A percentile compares a stretch with the other conserved stretches of the same genome.
These are phyloP conservation scores for Siniperca undulata DNA, from an alignment of 2,797 vertebrate genomes.

Conservation along the genomic window DNA sequence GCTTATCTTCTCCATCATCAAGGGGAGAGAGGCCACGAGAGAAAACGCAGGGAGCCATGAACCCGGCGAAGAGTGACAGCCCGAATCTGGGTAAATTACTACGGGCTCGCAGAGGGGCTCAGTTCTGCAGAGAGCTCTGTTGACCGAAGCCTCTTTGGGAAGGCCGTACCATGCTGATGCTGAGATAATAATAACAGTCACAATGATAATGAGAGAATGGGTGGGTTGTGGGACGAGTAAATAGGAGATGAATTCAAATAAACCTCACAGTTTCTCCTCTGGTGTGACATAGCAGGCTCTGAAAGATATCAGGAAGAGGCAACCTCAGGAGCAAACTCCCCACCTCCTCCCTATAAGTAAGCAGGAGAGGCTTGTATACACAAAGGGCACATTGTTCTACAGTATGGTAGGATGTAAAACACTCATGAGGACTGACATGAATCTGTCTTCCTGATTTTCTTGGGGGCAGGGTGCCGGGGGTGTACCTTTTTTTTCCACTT, in stretches of 20 bases:
- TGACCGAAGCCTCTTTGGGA: conserved; percentile 52
- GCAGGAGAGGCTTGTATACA: conserved; percentile 41
- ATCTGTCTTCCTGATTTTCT: conserved; percentile 73
- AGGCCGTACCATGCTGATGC: conserved; percentile 38
- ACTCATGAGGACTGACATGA: conserved; percentile 72
- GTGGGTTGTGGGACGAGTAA: conserved; percentile 19
- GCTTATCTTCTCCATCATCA: conserved; percentile 79
- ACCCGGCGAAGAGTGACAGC: conserved; percentile 69
- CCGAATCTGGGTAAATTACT: conserved; percentile 51
- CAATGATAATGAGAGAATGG: conserved; percentile 47
- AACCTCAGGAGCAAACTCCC: neutral
- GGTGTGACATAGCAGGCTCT: neutral
- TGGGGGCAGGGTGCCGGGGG: neutral
- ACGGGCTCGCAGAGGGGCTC: neutral
- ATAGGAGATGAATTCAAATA: conserved; percentile 64
- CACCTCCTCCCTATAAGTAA: conserved; percentile 42
- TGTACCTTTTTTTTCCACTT: conserved; percentile 18
- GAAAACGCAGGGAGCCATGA: conserved; percentile 67
- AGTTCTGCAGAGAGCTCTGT: conserved; percentile 56
- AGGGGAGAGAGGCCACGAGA: conserved; percentile 62
- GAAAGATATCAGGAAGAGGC: conserved; percentile 39
- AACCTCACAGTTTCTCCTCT: conserved; percentile 43
- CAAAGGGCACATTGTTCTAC: conserved; percentile 71
- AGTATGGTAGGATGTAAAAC: conserved; percentile 55
- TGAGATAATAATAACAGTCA: conserved; percentile 58